Percentiles rank a stretch among this genome's conserved stretches.
Conservation (phyloP, 2,113 vertebrate genomes). For the Mystacornis crossleyi region DNA sequence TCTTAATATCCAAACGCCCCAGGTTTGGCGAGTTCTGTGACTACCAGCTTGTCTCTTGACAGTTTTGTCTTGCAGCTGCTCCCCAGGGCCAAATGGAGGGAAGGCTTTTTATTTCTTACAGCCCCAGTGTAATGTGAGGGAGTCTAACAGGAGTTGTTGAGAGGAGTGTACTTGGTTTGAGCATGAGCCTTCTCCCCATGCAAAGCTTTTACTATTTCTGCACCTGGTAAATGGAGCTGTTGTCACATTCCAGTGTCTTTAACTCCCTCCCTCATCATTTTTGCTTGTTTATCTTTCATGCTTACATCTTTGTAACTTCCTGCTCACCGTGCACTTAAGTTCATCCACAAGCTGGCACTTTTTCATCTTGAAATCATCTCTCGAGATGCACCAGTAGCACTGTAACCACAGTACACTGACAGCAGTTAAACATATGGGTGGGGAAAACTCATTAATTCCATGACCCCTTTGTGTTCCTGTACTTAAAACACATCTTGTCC, state of each 20-base stretch:
- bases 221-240: not conserved
- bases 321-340: not conserved
- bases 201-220: not conserved
- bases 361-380: slow-evolving; percentile 11
- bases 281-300: not conserved
- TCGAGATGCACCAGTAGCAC: not conserved
- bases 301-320: slow-evolving; percentile 39
- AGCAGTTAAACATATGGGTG: not conserved
- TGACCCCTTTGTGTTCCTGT: not conserved
- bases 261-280: not conserved
- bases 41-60: not conserved
- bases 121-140: not conserved
- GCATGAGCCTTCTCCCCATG: not conserved
- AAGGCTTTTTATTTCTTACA: not conserved
- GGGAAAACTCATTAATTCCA: slow-evolving; percentile 6
- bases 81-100: not conserved
- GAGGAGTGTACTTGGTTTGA: not conserved
- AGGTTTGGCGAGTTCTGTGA: not conserved
- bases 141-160: not conserved
- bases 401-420: not conserved
- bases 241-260: not conserved
- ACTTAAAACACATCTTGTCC: not conserved
- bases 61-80: not conserved
- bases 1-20: not conserved
- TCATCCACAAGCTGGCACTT: not conserved